Base-by-base conservation (phyloP, 1,140 invertebrate genomes). In the Drosophila micromelanica region DNA sequence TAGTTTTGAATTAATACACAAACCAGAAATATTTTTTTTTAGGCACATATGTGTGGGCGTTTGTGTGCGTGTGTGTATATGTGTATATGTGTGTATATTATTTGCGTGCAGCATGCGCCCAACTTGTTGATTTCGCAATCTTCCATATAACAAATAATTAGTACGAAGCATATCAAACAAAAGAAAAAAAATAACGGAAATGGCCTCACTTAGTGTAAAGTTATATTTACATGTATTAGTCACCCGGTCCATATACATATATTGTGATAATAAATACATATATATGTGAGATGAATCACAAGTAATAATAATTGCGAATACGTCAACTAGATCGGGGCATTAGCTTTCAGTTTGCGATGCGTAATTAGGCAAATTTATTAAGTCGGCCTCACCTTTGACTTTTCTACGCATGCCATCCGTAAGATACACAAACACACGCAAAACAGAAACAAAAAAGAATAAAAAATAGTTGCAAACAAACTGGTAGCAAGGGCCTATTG, bases 71-170 rank as follows among this genome's bases (percentile, higher is more conserved):
- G 38, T 62, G 13, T 54, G 13, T 48, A 23, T 30, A 13, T 62
- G 42, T 38, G 9, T 5, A 9, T 6, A 15, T 42, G 2, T 32
- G 37, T 40, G 55, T 48, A 32, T 11, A 42, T 23, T 23, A 2
- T 23, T 23, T 23, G 20, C 20, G 20, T 57, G 43, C 48, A 54
- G 27, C 42, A 51, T 70, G 48, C 73, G 59, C 37, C 74, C 75
- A 82, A 75, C 79, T 82, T 82, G 79, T 81, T 82, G 79, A 81
- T 78, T 75, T 69, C 55, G 48, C 60, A 56, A 74, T 60, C 73
- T 73, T 61, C 59, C 59, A 40, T 42, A 35, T 13, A 45, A 35
- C 9, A 52, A 63, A 67, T 82, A 75, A 67, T 74, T 82, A 67
- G 5, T 9, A 1, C 13, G 37, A 55, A 42, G 5, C 12, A 11